Base-by-base conservation (phyloP, 1,140 invertebrate species). In the Hestina assimilis region DNA sequence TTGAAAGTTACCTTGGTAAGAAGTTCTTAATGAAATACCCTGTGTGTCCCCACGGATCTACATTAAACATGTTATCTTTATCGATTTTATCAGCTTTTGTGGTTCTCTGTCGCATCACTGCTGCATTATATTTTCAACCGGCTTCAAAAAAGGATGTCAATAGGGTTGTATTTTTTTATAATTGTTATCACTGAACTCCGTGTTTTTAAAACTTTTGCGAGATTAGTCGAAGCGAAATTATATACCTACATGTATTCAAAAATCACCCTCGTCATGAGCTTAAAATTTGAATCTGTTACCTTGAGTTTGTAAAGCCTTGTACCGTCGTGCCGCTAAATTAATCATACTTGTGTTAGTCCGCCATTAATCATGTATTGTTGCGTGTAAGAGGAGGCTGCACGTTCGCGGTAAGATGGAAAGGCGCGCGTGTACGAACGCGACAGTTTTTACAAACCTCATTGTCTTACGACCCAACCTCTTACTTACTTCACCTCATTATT, bases 51-150 rank as follows among this genome's bases (percentile, higher is more conserved):
- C 57, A 23, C 50, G 51, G 58, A 67, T 63, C 63, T 83, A 74
- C 77, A 83, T 83, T 78, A 87, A 77, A 84, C 78, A 82, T 82
- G 73, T 82, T 75, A 81, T 79, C 68, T 74, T 72, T 67, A 78
- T 80, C 69, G 70, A 66, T 50, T 48, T 33, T 59, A 59, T 69
- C 60, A 72, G 70, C 61, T 76, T 80, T 83, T 69, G 50, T 57
- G 59, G 69, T 66, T 46, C 47, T 15, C 14, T 19, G 26, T 24
- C 50, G 42, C 12, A 11, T 8, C 21, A 5, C 14, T 42, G 14
- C 50, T 14, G 6, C 24, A 6, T 41, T 51, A 8, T 24, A 15
- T 47, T 48, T 23, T 31, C 33, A 47, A n/a, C n/a, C n/a, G n/a
- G n/a, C n/a, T n/a, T n/a, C n/a, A n/a, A n/a, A n/a, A n/a, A n/a